These are phyloP conservation scores for Ips nitidus DNA, from an alignment of 1,140 invertebrate species.

Conservation along the genomic window DNA sequence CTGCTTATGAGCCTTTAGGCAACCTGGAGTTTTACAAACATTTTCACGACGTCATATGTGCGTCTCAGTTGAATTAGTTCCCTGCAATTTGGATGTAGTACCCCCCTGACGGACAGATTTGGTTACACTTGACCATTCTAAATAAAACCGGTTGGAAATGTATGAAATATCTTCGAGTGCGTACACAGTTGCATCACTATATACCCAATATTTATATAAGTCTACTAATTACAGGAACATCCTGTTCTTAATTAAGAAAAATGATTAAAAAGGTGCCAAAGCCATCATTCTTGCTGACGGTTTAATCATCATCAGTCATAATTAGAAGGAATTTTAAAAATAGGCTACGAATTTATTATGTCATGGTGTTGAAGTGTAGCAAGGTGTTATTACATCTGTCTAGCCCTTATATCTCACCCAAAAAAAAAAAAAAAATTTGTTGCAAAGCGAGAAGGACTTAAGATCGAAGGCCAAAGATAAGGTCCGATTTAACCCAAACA, in stretches of 20 bases:
- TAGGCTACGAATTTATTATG: not conserved
- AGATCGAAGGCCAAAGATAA: conserved; percentile 6
- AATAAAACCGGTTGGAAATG: too few species aligned
- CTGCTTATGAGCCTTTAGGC: conserved; percentile 33
- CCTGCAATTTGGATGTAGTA: too few species aligned
- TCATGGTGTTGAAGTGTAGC: not conserved
- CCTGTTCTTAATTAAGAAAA: not conserved
- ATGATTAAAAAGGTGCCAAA: conserved; percentile 6
- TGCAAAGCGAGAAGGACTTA: not conserved
- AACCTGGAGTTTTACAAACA: conserved; percentile 12
- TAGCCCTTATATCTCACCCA: too few species aligned
- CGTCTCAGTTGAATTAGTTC: not conserved
- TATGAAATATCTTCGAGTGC: too few species aligned
- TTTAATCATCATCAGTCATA: not conserved
- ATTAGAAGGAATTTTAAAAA: conserved; percentile 1
- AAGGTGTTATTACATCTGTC: too few species aligned
- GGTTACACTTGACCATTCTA: too few species aligned
- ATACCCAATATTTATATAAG: not conserved
- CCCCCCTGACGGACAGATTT: too few species aligned
- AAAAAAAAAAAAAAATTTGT: too few species aligned
- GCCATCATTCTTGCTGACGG: conserved; percentile 4
- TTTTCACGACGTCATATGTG: conserved; percentile 23
- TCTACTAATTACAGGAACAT: conserved; percentile 1
- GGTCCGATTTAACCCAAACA: conserved; percentile 6
- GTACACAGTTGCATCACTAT: too few species aligned